Base-by-base conservation (phyloP, 2,888 invertebrate species). In the Drosophila cognata region DNA sequence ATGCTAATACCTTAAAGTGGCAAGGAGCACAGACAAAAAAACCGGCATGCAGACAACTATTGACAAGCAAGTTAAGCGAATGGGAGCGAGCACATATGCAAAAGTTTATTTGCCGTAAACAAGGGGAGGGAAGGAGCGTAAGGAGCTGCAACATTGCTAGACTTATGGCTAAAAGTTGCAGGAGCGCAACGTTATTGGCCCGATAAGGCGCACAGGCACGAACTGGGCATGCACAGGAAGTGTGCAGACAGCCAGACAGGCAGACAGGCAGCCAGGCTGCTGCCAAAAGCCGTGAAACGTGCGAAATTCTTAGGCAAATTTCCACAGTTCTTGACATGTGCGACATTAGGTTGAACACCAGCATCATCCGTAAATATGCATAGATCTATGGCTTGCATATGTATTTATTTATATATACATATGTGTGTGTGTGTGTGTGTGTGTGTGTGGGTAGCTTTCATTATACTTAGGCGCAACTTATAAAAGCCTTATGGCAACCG, bases 321-420 rank as follows among this genome's bases (percentile, higher is more conserved):
- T 88, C 74, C 73, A 76, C 74, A 85, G 76, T 77, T 85, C 74
- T 79, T 74, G 82, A 79, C 85, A 85, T 88, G 85, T 84, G 80
- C 80, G 75, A 73, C 81, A 87, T 87, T 87, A 87, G 82, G 87
- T 86, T 85, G 85, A 88, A 88, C 82, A 62, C 74, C 71, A 73
- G 75, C 60, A 78, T 78, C 82, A 77, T 64, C 57, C 57, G 63
- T 35, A 56, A 61, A 51, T 53, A 48, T 28, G 18, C 55, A 38
- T 59, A 33, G 35, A 18, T 57, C 13, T 21, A 53, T 51, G 46
- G 53, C 28, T 18, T 16, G 46, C 46, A 25, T 35, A 28, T 38
- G 13, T 46, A 35, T n/a, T n/a, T 21, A 36, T 38, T 21, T 53
- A 13, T n/a, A 18, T 21, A 28, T 43, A n/a, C 56, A 21, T 56